These are phyloP conservation scores for Pelecanus crispus DNA, from an alignment of 2,113 vertebrate species.

Conservation along the genomic window DNA sequence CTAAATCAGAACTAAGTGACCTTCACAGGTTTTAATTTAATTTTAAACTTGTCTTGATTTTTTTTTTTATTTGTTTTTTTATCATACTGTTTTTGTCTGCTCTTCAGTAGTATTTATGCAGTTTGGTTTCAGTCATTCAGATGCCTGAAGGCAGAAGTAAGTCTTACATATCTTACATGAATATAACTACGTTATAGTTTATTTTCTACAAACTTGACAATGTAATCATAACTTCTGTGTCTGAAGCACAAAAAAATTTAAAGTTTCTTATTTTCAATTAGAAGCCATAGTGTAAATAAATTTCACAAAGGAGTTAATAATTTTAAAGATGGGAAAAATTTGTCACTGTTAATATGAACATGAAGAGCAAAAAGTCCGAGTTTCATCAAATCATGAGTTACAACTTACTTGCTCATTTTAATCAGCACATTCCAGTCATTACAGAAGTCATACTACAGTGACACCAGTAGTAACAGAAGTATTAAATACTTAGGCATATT, in stretches of 20 bases:
- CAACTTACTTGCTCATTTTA: background rate
- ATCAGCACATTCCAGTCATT: background rate
- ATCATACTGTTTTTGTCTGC: background rate
- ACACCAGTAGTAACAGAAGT: background rate
- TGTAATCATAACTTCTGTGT: background rate
- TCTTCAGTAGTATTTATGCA: background rate
- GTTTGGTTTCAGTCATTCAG: background rate
- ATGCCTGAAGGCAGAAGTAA: background rate
- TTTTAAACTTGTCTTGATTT: background rate
- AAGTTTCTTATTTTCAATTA: background rate
- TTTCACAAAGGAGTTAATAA: background rate
- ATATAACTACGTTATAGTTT: accelerated
- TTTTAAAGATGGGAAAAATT: background rate
- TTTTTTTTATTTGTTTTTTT: background rate
- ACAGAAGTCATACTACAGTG: background rate
- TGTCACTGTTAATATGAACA: background rate
- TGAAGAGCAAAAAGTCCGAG: background rate
- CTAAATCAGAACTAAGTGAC: background rate
- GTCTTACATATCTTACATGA: background rate
- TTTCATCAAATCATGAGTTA: background rate
- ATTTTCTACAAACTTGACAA: background rate
- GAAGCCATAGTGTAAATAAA: background rate
- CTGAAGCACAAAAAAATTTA: background rate
- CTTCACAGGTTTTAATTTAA: background rate
- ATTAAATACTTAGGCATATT: background rate